Base-by-base conservation (phyloP, 2,888 invertebrate species). In the Proisotoma minuta region DNA sequence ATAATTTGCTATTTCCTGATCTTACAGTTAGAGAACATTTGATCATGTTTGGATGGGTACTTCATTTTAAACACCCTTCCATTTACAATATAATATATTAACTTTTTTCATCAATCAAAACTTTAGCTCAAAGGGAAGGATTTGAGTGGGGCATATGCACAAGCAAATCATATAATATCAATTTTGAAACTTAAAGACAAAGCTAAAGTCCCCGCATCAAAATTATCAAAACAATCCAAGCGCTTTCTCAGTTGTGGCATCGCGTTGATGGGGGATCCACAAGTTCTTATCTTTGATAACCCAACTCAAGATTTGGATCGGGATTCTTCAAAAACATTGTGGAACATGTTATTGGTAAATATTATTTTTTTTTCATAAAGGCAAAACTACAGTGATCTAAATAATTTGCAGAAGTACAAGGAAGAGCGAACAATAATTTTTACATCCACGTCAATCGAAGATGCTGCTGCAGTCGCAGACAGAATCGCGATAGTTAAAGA, bases 1-100 rank as follows among this genome's bases (percentile, higher is more conserved):
- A 27, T 10, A 48, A 62, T n/a, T 60, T 62, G 57, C 53, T 65
- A 18, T 65, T 62, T 53, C 49, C 48, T 12, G 62, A 65, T 34
- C 27, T 65, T 20, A 62, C 62, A 2, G 60, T 65, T 12, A 59
- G 59, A 43, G 65, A 65, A 28, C 62, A 65, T 39, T 34, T 65
- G 4, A 34, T 59, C 4, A 24, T 65, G 15, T 65, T 65, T 53
- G 40, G 61, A 0, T 65, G 65, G 65, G 53, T 65, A 48, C 50
- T 2, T 34, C n/a, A 59, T 49, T 24, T 39, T 15, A 4, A 20
- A 53, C 4, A 15, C 18, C 22, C 4, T 29, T 56, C n/a, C 18
- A 20, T 27, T 18, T 28, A 2, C 15, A 23, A 57, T 24, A 23
- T 18, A 43, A 8, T 39, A 23, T 18, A 8, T 53, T 48, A 57